Evolutionary conservation across 2,888 invertebrate genomes (phyloP).

Genomic region (Rhimphoctona megacephalus): DNA sequence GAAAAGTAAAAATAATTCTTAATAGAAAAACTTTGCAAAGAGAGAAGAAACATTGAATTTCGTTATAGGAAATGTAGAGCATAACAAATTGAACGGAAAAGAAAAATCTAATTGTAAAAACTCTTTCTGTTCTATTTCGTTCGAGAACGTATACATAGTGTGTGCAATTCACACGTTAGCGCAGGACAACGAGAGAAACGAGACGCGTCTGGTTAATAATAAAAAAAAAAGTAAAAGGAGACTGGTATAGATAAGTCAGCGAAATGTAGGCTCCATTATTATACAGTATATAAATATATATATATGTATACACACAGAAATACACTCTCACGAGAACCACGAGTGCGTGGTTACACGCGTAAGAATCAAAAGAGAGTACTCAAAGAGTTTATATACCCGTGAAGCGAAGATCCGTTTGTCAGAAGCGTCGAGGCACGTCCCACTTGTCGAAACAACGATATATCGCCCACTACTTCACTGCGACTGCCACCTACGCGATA

Average conservation of each 20-base stretch:
- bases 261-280: conserved; percentile 15
- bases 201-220: conserved; percentile 36
- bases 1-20: not conserved
- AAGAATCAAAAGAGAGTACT: conserved; percentile 43
- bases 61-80: conserved; percentile 10
- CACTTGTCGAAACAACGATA: conserved; percentile 62
- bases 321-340: not conserved
- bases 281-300: conserved; percentile 1
- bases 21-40: not conserved
- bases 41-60: not conserved
- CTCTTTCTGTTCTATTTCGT: conserved; percentile 16
- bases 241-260: conserved; percentile 30
- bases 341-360: conserved; percentile 35
- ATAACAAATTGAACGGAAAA: conserved; percentile 10
- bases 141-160: not conserved
- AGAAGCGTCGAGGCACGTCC: conserved; percentile 58
- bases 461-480: conserved; percentile 56
- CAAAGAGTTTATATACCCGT: conserved; percentile 62
- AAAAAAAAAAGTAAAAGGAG: conserved; percentile 63
- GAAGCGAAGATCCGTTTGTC: conserved; percentile 65
- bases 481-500: conserved; percentile 63
- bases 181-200: conserved; percentile 42
- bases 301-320: not conserved
- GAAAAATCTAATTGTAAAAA: conserved; percentile 14
- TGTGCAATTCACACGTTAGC: conserved; percentile 29